Conservation (phyloP, 2,113 vertebrate species). For the Syngnathus typhle region DNA sequence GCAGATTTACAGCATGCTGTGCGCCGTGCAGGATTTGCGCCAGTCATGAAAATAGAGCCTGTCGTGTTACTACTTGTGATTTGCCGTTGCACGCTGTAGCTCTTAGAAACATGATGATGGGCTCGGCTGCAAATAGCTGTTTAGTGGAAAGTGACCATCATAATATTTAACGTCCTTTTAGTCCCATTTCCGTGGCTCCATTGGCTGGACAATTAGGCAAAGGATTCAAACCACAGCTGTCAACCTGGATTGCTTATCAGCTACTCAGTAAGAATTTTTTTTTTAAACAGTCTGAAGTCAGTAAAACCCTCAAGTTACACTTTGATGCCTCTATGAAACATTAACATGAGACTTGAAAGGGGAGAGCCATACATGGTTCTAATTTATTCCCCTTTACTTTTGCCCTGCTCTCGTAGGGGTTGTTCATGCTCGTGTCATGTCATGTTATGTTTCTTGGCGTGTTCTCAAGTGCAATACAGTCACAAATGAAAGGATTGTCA, state of each 20-base stretch:
- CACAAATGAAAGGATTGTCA: not conserved
- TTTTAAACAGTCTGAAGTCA: conserved; percentile 22
- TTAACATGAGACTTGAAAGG: conserved; percentile 15
- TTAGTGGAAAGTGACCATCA: conserved; percentile 42
- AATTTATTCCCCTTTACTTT: conserved; percentile 13
- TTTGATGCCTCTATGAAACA: conserved; percentile 23
- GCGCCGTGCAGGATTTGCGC: too few relatives aligned
- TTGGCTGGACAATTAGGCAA: conserved; percentile 26
- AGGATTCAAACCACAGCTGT: conserved; percentile 27
- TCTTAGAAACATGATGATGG: conserved; percentile 32
- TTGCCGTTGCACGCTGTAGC: conserved; percentile 33
- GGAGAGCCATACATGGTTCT: conserved; percentile 3
- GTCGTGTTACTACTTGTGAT: conserved; percentile 29
- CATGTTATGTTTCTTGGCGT: not conserved
- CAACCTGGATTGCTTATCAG: conserved; percentile 14
- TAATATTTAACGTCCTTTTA: conserved; percentile 56
- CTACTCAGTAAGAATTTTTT: conserved; percentile 20
- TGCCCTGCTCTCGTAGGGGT: conserved; percentile 22
- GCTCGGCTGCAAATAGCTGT: conserved; percentile 46
- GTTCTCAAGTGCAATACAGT: not conserved
- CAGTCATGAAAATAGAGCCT: too few relatives aligned
- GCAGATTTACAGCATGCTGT: too few relatives aligned
- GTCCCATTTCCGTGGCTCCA: conserved; percentile 26
- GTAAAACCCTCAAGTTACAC: conserved; percentile 25
- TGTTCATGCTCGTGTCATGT: not conserved